Evolutionary conservation across 2,113 vertebrate species (phyloP).

Genomic region (Gallinago undulata): DNA sequence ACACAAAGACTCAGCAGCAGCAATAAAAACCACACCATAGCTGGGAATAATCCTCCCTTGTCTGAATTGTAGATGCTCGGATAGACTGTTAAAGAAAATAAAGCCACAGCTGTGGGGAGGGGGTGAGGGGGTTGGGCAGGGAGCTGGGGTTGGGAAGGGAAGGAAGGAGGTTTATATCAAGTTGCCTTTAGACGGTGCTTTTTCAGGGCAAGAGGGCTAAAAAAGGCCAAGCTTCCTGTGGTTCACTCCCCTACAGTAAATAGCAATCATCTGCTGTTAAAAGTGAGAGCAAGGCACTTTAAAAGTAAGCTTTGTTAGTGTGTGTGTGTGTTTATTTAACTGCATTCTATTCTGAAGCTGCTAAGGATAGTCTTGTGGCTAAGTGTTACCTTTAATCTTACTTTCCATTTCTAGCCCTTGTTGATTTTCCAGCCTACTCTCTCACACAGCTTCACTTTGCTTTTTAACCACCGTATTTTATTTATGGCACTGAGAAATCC

Average conservation of each 20-base stretch:
- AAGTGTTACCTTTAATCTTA: slow-evolving; percentile 66
- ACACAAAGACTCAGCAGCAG: neutral
- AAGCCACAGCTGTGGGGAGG: neutral
- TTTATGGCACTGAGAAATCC: slow-evolving; percentile 49
- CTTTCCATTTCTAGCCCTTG: slow-evolving; percentile 68
- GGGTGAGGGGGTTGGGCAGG: no score
- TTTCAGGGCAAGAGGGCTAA: neutral
- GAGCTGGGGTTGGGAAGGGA: neutral
- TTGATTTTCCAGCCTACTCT: slow-evolving; percentile 66
- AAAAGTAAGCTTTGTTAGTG: neutral
- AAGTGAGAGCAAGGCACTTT: slow-evolving; percentile 31
- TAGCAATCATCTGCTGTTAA: slow-evolving; percentile 41
- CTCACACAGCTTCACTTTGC: slow-evolving; percentile 37
- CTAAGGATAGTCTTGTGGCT: slow-evolving; percentile 48
- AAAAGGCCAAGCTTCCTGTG: slow-evolving; percentile 38
- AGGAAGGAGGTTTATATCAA: neutral
- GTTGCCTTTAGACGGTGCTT: neutral
- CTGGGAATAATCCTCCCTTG: neutral
- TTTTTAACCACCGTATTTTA: slow-evolving; percentile 49
- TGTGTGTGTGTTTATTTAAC: slow-evolving; percentile 15
- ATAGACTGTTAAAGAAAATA: neutral
- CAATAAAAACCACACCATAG: neutral
- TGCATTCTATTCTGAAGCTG: slow-evolving; percentile 60
- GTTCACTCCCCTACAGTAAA: slow-evolving; percentile 22
- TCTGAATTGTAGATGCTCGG: neutral